Evolutionary conservation across 1,140 invertebrate genomes (phyloP), one percentile per base, ranked within the genome.

Genomic region (Tetragnatha versicolor): DNA sequence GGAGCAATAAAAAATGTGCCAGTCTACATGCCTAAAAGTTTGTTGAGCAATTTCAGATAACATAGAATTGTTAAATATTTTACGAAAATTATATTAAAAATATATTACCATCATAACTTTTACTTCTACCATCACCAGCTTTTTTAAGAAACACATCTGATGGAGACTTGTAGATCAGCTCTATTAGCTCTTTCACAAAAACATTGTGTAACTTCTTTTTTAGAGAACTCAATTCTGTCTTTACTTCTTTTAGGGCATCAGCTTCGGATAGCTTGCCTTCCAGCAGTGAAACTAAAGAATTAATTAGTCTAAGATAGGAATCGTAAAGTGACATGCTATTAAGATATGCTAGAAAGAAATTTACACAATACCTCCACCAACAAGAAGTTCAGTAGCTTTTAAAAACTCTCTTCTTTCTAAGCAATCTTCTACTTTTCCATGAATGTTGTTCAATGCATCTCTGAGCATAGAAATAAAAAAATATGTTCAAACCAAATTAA

Each of bases 321-420:
- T n/a, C n/a, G n/a, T n/a, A n/a, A n/a, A n/a, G n/a, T n/a, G n/a
- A n/a, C n/a, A n/a, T n/a, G n/a, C n/a, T n/a, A n/a, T n/a, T n/a
- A n/a, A n/a, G n/a, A n/a, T n/a, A n/a, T n/a, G n/a, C 12, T 60
- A 27, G 1, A 60, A 17, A 29, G 20, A 47, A 73, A 55, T 27
- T 47, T 9, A 75, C 37, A 79, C 2, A 82, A 82, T 6, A 79
- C 78, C 37, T 63, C 61, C 68, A 33, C 73, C 77, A 22, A 93
- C 92, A 60, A 97, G 86, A 9, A 93, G 88, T 83, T 93, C 89
- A 53, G 94, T 94, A n/a, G 93, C 94, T 84, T 93, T 92, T 49
- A 96, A 87, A 86, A 94, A 96, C 73, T 94, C 90, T 81, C 94
- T 94, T 81, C 91, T 91, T 0, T 88, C 83, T 61, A 94, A 86